Evolutionary conservation across 2,888 invertebrate genomes (phyloP).

Genomic region (Anaspis maculata): DNA sequence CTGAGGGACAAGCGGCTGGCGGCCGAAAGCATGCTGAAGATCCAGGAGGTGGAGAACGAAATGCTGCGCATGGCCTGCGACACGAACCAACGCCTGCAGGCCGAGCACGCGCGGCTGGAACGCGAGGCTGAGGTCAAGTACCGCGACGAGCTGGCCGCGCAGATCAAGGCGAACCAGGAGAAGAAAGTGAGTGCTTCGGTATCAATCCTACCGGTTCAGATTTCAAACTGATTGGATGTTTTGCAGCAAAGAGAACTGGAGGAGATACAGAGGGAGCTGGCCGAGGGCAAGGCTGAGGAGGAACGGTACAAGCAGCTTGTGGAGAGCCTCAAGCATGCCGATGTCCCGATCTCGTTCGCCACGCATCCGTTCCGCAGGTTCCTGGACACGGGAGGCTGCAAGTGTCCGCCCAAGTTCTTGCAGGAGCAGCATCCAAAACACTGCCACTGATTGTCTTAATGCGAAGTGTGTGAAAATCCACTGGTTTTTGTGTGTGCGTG

Average conservation of each 20-base stretch:
- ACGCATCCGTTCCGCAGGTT: constrained; percentile 36
- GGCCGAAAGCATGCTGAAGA: constrained; percentile 29
- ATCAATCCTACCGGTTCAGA: not conserved
- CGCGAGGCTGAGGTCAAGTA: constrained; percentile 29
- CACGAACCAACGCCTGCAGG: constrained; percentile 31
- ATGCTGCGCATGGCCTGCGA: constrained; percentile 29
- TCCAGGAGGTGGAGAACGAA: constrained; percentile 36
- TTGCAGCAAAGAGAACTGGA: constrained; percentile 33
- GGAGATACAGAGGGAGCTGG: constrained; percentile 31
- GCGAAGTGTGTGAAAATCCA: too few species aligned
- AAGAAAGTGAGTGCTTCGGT: constrained; percentile 28
- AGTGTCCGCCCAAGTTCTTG: constrained; percentile 4
- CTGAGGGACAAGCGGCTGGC: constrained; percentile 28
- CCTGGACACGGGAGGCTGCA: constrained; percentile 21
- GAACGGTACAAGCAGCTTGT: constrained; percentile 31
- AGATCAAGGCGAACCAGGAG: constrained; percentile 37
- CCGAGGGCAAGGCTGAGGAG: constrained; percentile 33
- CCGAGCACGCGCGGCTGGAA: constrained; percentile 31
- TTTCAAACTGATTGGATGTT: constrained; percentile 2
- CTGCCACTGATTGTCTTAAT: too few species aligned
- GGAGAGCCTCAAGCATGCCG: constrained; percentile 23
- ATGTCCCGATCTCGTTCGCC: constrained; percentile 16
- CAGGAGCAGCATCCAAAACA: too few species aligned
- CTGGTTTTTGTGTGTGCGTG: too few species aligned
- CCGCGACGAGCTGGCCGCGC: constrained; percentile 34